phyloP scores from a whole-genome alignment of 2,113 vertebrate genomes.

The Chaetura pelagica region DNA sequence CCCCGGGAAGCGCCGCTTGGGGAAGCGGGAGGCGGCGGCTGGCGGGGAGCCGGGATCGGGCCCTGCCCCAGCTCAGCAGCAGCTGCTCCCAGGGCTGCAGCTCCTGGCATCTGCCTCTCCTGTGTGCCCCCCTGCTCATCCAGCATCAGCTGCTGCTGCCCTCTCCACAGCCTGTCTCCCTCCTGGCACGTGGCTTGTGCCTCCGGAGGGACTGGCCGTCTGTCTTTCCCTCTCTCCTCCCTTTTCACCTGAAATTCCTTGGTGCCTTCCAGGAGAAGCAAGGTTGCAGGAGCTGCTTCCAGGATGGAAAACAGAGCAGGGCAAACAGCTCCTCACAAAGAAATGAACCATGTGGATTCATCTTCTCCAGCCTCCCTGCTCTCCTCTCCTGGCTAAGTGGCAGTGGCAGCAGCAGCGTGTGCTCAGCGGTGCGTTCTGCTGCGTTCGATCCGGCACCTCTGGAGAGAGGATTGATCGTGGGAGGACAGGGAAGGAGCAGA shows the following conservation, averaged over 20 bases:
- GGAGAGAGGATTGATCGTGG: conserved; percentile 22
- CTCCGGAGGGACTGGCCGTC: fast-evolving
- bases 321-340: background rate
- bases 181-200: background rate
- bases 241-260: background rate
- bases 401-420: conserved; percentile 47
- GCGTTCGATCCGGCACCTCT: background rate
- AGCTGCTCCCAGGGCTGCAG: fast-evolving
- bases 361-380: background rate
- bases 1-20: background rate
- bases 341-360: conserved; percentile 4
- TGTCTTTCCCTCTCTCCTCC: background rate
- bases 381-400: conserved; percentile 11
- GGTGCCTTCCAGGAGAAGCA: background rate
- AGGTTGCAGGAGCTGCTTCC: background rate
- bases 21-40: background rate
- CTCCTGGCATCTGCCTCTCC: conserved; percentile 13
- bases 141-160: background rate
- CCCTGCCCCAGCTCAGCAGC: background rate
- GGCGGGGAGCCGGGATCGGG: background rate
- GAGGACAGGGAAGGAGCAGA: background rate
- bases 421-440: conserved; percentile 32
- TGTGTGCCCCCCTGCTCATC: background rate
- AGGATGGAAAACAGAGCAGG: background rate
- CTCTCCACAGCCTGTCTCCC: background rate